Base-by-base conservation (phyloP, 2,797 vertebrate genomes). In the Esox masquinongy region DNA sequence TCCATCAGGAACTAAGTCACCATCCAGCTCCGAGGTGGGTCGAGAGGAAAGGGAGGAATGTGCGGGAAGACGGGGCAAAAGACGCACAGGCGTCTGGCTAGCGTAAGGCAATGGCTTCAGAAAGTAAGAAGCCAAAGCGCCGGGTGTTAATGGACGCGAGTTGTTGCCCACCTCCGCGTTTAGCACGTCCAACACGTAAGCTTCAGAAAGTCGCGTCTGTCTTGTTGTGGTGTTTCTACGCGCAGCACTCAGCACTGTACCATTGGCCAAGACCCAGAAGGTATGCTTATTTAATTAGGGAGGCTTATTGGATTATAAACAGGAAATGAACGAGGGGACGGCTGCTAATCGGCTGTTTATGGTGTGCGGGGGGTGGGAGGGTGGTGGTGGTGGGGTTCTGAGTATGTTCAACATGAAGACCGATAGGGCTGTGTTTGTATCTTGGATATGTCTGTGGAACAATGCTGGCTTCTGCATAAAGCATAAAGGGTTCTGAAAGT, bases 291-390 rank as follows among this genome's bases (percentile, higher is more conserved):
- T 49, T 69, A 39, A 69, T 43, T 47, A 69, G n/a, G 9, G n/a
- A 0, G 24, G 19, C 49, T 8, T 53, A 34, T 47, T 66, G n/a
- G 36, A 67, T 64, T 50, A 47, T 70, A 22, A 53, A 11, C 51
- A 64, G 51, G 53, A 76, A 70, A 68, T 74, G 16, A 39, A 56
- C 9, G n/a, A 56, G 53, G 53, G 53, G 53, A 15, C 8, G 53
- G n/a, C 8, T 9, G 19, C 19, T 22, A 56, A 56, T 56, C 19
- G 19, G 2, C 53, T n/a, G 53, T 56, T 22, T 56, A 56, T 22
- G 53, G 9, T 39, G 36, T 39, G 36, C 7, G 36, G 36, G 4
- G 36, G 4, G 36, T 39, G 2, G 4, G 36, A 5, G 36, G 4
- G 5, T 39, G 36, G 36, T 1, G 36, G 34, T n/a, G n/a, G n/a